Percentiles rank a stretch among this genome's conserved stretches.
Evolutionary conservation across 2,797 vertebrate genomes (phyloP).

Genomic region (Schizopygopsis malacanthus): DNA sequence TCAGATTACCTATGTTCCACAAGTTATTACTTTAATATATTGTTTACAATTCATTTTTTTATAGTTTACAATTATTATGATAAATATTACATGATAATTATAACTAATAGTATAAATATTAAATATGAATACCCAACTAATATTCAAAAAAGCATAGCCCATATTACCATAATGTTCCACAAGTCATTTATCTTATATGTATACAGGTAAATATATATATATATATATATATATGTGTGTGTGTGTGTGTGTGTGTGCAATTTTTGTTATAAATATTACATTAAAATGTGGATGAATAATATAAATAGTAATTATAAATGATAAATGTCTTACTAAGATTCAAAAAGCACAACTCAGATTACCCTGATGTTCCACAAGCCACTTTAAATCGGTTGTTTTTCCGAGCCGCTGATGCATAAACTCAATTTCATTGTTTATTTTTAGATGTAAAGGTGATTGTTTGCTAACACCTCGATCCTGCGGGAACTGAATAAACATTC

Average conservation of each 20-base stretch:
- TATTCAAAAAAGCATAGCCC: background rate
- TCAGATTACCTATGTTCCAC: too few species aligned
- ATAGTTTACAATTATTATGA: too few species aligned
- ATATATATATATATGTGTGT: too few species aligned
- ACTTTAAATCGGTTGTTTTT: background rate
- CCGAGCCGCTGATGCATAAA: conserved; percentile 39
- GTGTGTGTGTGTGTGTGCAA: too few species aligned
- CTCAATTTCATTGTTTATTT: conserved; percentile 47
- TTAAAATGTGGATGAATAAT: background rate
- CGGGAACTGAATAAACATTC: conserved; percentile 48
- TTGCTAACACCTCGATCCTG: conserved; percentile 40
- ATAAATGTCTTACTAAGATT: background rate
- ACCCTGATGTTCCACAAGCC: background rate
- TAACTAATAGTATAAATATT: too few species aligned
- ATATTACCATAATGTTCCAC: background rate
- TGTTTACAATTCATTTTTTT: too few species aligned
- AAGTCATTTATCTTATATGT: too few species aligned
- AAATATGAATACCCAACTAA: too few species aligned
- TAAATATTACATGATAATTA: too few species aligned
- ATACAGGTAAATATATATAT: too few species aligned
- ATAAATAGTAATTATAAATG: background rate
- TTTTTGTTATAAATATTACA: background rate
- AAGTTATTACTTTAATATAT: too few species aligned
- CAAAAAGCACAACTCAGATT: background rate
- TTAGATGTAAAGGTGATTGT: conserved; percentile 53